Percentiles rank a stretch among this genome's conserved stretches.
These are phyloP conservation scores for Pygocentrus nattereri DNA, from an alignment of 2,797 vertebrate species.

Conservation along the genomic window DNA sequence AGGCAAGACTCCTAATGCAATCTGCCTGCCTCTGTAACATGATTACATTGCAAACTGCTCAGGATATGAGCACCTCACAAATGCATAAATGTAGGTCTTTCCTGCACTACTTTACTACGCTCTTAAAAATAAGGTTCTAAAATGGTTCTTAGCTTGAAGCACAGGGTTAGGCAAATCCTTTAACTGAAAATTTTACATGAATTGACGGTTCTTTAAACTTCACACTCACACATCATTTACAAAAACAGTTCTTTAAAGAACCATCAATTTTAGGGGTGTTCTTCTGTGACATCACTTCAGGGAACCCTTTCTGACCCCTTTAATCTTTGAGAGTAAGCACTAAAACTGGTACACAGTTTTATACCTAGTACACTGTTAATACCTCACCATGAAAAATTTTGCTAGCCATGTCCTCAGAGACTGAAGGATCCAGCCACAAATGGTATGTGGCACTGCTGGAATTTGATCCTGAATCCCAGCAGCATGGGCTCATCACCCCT, in stretches of 20 bases:
- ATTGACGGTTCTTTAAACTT: background rate
- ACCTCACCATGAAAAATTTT: background rate
- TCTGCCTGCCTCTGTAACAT: too few relatives aligned
- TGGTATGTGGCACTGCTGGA: background rate
- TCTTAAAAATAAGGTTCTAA: too few relatives aligned
- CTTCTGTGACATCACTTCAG: background rate
- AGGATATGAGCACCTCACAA: too few relatives aligned
- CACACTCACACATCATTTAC: background rate
- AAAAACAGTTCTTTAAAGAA: too few relatives aligned
- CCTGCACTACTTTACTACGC: too few relatives aligned
- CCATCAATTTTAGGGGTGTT: too few relatives aligned
- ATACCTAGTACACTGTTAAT: background rate
- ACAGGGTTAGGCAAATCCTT: background rate
- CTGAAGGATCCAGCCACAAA: background rate
- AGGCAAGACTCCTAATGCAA: too few relatives aligned
- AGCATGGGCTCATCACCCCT: conserved; percentile 18
- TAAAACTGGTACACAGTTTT: background rate
- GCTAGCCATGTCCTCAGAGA: background rate
- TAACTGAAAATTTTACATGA: background rate
- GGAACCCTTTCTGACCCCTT: background rate
- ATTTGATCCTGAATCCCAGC: conserved; percentile 13
- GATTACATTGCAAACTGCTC: too few relatives aligned
- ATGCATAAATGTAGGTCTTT: too few relatives aligned
- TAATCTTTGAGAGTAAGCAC: background rate
- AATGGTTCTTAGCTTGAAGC: background rate